Conservation (phyloP, 2,113 vertebrate genomes). For the Xiphias gladius region DNA sequence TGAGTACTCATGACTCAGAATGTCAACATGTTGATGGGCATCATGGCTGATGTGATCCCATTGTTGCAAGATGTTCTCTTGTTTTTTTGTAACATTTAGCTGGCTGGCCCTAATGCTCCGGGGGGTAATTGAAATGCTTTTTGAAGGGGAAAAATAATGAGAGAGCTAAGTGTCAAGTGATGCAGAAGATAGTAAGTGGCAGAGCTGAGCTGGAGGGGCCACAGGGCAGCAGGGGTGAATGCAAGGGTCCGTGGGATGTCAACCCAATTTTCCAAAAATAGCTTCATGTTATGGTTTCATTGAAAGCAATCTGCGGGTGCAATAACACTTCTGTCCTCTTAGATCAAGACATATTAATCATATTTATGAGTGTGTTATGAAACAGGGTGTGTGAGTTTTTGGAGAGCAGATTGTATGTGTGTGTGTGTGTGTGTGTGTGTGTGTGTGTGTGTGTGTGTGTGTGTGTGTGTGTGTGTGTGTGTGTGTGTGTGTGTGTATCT, state of each 20-base stretch:
- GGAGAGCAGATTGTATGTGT: conserved; percentile 28
- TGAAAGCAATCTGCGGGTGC: conserved; percentile 55
- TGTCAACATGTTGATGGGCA: no score
- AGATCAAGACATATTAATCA: conserved; percentile 63
- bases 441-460: conserved; percentile 16
- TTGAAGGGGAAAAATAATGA: conserved; percentile 67
- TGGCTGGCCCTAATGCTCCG: not conserved
- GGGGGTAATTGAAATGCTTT: conserved; percentile 64
- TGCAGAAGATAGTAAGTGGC: conserved; percentile 46
- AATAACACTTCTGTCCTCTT: conserved; percentile 66
- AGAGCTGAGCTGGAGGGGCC: conserved; percentile 48
- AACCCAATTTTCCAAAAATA: conserved; percentile 67
- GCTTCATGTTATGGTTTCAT: conserved; percentile 49
- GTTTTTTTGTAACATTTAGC: conserved; percentile 1
- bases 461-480: no score
- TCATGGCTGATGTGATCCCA: no score
- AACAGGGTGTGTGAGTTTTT: conserved; percentile 52
- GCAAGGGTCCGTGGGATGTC: conserved; percentile 42
- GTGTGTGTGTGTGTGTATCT: not conserved
- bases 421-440: conserved; percentile 1
- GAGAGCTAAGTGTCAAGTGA: conserved; percentile 53
- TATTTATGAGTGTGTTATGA: conserved; percentile 62
- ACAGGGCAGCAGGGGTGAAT: conserved; percentile 41
- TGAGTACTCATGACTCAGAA: no score
- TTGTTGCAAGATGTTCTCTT: no score